phyloP scores from a whole-genome alignment of 2,113 vertebrate species.

The Lepidothrix coronata region DNA sequence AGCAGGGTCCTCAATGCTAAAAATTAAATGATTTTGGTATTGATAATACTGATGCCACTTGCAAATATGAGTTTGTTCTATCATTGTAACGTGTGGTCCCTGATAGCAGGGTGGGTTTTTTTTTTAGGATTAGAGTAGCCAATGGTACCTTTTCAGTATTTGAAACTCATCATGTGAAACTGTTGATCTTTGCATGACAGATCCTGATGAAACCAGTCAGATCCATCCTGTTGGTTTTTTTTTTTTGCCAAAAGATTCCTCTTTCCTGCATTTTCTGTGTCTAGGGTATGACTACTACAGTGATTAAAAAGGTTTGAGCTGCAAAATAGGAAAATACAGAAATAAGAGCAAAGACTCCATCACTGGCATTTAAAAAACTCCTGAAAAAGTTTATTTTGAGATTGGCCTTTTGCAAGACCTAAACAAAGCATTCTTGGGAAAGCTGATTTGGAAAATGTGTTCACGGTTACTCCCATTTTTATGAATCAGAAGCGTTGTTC shows the following conservation, averaged over 20 bases:
- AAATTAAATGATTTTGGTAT: not conserved
- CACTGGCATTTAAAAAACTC: constrained; percentile 10
- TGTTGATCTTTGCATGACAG: not conserved
- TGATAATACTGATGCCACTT: not conserved
- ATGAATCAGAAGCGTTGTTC: constrained; percentile 13
- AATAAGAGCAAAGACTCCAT: not conserved
- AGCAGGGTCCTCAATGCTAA: not conserved
- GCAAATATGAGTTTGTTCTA: not conserved
- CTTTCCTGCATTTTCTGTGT: not conserved
- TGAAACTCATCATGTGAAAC: not conserved
- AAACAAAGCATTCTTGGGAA: not conserved
- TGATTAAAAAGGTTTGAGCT: not conserved
- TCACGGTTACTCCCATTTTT: not conserved
- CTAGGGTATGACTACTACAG: not conserved
- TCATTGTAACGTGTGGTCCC: not conserved
- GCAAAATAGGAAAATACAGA: not conserved
- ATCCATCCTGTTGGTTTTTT: not conserved
- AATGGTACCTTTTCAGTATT: not conserved
- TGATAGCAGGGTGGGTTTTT: accelerated
- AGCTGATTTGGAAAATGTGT: not conserved
- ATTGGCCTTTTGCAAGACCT: constrained; percentile 20
- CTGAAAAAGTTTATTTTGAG: constrained; percentile 29
- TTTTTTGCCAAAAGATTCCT: not conserved
- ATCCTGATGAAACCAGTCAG: not conserved
- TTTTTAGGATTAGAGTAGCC: not conserved